Base-by-base conservation (phyloP, 1,140 invertebrate species). In the Bombus difficillimus region DNA sequence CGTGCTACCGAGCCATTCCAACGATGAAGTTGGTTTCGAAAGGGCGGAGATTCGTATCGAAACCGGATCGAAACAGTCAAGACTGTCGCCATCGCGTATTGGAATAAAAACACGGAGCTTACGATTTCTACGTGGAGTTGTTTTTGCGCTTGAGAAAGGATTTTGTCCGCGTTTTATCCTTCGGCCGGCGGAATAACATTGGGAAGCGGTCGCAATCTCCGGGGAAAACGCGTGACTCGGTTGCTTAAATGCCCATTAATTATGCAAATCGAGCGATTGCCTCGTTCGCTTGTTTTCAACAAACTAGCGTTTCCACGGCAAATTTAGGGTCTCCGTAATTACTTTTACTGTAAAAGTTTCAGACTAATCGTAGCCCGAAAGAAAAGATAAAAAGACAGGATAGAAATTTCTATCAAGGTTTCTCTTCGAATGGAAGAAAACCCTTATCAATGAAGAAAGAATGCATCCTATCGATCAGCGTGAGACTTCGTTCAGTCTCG, bases 391-490 rank as follows among this genome's bases (percentile, higher is more conserved):
- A 39, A 10, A n/a, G 53, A n/a, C 15, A 10, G 2, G 32, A 34
- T 8, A 64, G 4, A 41, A 59, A 41, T n/a, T 18, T 39, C 13
- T 28, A 77, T 71, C 43, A 28, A 15, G 18, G 57, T 71, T 62
- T 28, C 53, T 6, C 34, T 41, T 83, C 28, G 22, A 32, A 18
- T 15, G 34, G 18, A 59, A 57, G 69, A 25, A 25, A 62, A 28
- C 15, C 34, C 47, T 41, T 62, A 74, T 41, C 41, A n/a, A 25
- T 62, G 34, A 71, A 59, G 68, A 41, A 43, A 77, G 57, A 74
- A 47, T 47, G 86, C 32, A 59, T 32, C 37, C 69, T 75, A 86
- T 89, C 88, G 88, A 89, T 89, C 87, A 83, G 71, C 62, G 75
- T 37, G 64, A 62, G 57, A 62, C 28, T n/a, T 72, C 64, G 72